Evolutionary conservation across 2,113 vertebrate genomes (phyloP), one percentile per base, ranked within the genome.

Genomic region (Thryonomys swinderianus): DNA sequence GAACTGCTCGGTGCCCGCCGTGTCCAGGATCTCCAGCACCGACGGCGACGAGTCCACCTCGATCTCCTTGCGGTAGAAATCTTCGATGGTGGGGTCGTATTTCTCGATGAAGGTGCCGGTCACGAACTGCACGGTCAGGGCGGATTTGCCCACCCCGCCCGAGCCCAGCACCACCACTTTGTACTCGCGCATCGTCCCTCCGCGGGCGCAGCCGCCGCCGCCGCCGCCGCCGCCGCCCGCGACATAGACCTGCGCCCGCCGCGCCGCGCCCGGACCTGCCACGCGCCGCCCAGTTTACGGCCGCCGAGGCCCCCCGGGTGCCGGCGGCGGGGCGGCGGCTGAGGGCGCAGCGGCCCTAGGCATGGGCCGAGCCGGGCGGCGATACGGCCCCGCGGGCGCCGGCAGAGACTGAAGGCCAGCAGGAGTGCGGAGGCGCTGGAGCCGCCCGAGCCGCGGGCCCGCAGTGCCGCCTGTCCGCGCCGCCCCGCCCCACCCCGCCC

Each of bases 161-260:
- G 99, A 99, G 97, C 99, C 99, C 98, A 99, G 98, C 97, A 99
- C 99, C 99, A 99, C 99, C 98, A 99, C 99, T 98, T 99, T 99
- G 97, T 99, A 99, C 99, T 99, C 99, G 96, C 99, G 99, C 99
- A 99, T 99, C 97, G 98, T 98, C 98, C 96, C 98, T 94, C 96
- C 94, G 97, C 98, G 90, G 97, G 96, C 93, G 95, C 84, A 97
- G 96, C 95, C 97, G 91, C 93, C 96, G 86, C 73, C 84, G 59
- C 96, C 85, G 92, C 96, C 94, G 86, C 73, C 84, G 86, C 73
- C 84, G 59, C 96, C 85, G 92, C 96, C 94, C 96, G 96, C 94
- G 95, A 96, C 97, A 96, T 98, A 97, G 97, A 97, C 97, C 94
- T 96, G 74, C 95, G 91, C 90, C 93, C 95, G 93, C 91, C 71